Base-by-base conservation (phyloP, 2,797 vertebrate species). In the Sebastes iracundus region DNA sequence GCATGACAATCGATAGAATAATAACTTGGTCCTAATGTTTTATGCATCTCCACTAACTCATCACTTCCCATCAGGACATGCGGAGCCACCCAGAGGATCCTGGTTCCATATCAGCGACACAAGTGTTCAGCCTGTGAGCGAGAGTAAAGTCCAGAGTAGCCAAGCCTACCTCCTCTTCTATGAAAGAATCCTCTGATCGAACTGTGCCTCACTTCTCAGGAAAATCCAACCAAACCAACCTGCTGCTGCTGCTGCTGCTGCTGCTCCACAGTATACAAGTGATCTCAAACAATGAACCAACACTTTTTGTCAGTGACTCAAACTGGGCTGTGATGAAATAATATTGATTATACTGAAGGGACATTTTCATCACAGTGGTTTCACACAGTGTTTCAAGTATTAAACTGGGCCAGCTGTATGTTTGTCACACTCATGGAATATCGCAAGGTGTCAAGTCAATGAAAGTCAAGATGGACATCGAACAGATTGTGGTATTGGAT, bases 131-230 rank as follows among this genome's bases (percentile, higher is more conserved):
- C 94, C 96, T 1, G 97, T 98, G 77, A 92, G 96, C 22, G 91
- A 95, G 65, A 87, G 92, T 6, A 97, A 96, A 95, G 98, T 98
- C 76, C 96, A 97, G 77, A 96, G 93, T 84, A 97, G 97, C 3
- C 98, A 99, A 94, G 99, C 98, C 52, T 99, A 99, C 95, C 97
- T 99, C 89, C 96, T 99, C 14, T 99, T 99, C 91, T 99, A 99
- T 9, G 98, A 99, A 92, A 96, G 96, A 90, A 93, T 98, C 85
- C 82, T 85, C n/a, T 96, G 90, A 91, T 70, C 7, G 4, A 33
- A 46, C 20, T 4, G 66, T 73, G 66, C 77, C 35, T 72, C 70
- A 46, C 27, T 30, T 65, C 88, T 92, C 83, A 88, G 90, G 88
- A 84, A 91, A 91, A 81, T 52, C 25, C 32, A 59, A 62, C 73